Percentiles rank a stretch among this genome's conserved stretches.
Conservation (phyloP, 2,797 vertebrate species). For the Phalloptychus januarius region DNA sequence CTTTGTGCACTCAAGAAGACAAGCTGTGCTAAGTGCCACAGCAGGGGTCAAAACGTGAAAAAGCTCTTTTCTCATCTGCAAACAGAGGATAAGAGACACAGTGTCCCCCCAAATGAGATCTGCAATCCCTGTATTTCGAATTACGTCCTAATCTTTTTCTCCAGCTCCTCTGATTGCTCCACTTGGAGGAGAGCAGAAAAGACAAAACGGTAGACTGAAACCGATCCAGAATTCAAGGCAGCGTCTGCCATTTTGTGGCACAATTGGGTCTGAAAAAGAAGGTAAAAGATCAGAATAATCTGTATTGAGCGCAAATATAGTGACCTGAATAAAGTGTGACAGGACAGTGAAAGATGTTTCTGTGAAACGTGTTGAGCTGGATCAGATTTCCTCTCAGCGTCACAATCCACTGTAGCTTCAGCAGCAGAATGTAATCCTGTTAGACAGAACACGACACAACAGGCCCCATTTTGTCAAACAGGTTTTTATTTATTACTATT, state of each 20-base stretch:
- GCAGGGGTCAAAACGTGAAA: conserved; percentile 19
- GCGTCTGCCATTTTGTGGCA: background rate
- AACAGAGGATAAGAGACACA: conserved; percentile 41
- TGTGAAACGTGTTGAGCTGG: background rate
- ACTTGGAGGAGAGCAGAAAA: background rate
- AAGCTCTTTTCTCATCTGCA: conserved; percentile 27
- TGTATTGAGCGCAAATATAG: background rate
- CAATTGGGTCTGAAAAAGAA: background rate
- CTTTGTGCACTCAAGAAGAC: background rate
- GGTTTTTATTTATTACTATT: conserved; percentile 45
- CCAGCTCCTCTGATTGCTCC: background rate
- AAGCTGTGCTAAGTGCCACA: background rate
- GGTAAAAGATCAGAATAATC: background rate
- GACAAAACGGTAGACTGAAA: background rate
- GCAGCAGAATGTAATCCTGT: conserved; percentile 59
- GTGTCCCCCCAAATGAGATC: conserved; percentile 39
- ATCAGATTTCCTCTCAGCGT: conserved; percentile 29
- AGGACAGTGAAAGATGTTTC: background rate
- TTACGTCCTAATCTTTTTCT: conserved; percentile 32
- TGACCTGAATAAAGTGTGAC: background rate
- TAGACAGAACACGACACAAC: conserved; percentile 38
- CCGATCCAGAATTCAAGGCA: background rate
- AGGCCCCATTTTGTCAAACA: conserved; percentile 30
- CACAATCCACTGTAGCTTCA: conserved; percentile 23
- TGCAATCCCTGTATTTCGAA: conserved; percentile 34